phyloP scores from a whole-genome alignment of 2,113 vertebrate species.

The Grammomys surdaster region DNA sequence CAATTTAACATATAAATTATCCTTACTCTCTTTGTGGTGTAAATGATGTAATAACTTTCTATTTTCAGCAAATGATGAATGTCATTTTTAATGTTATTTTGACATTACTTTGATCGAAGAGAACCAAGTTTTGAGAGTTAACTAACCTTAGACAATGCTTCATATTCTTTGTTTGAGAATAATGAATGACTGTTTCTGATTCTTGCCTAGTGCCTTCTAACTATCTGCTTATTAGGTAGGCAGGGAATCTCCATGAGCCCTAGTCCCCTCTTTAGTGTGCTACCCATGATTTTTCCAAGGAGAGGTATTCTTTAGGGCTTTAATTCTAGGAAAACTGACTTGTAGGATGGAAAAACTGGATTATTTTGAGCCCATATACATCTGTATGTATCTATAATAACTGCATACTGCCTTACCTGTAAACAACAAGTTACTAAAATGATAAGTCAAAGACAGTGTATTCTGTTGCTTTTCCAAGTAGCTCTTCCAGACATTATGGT shows the following conservation, averaged over 20 bases:
- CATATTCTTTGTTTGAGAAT: not conserved
- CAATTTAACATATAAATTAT: not conserved
- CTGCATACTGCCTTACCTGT: not conserved
- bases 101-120: not conserved
- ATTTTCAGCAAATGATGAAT: conserved; percentile 14
- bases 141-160: not conserved
- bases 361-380: not conserved
- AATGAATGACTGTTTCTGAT: conserved; percentile 13
- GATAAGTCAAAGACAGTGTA: not conserved
- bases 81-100: not conserved
- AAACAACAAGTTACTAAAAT: not conserved
- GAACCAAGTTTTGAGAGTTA: not conserved
- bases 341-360: conserved; percentile 5
- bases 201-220: not conserved
- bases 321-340: conserved; percentile 32
- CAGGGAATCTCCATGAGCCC: not conserved
- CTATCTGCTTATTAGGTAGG: not conserved
- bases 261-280: not conserved
- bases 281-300: not conserved
- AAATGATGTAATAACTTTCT: not conserved
- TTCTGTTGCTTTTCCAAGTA: conserved; percentile 12
- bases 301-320: not conserved
- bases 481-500: not conserved
- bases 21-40: not conserved
- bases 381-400: not conserved